Conservation (phyloP, 2,113 vertebrate genomes). For the Catharus minimus region DNA sequence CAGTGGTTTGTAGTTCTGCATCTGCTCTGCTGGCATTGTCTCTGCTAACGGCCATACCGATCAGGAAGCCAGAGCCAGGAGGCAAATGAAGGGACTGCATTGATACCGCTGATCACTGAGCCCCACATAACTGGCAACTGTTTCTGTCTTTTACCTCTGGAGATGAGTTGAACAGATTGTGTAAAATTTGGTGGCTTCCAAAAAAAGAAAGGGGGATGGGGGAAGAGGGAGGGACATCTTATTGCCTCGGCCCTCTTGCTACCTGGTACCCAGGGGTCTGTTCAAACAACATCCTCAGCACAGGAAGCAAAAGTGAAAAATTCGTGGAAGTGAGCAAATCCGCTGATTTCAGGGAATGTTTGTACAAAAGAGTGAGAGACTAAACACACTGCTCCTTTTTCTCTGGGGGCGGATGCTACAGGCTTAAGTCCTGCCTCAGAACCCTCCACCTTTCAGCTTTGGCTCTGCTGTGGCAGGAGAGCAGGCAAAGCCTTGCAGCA, state of each 20-base stretch:
- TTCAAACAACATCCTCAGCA: neutral
- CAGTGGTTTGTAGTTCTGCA: conserved; percentile 64
- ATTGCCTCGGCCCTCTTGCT: neutral
- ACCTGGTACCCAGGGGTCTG: conserved; percentile 15
- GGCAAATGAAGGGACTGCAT: conserved; percentile 49
- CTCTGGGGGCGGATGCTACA: neutral
- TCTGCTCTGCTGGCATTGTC: conserved; percentile 69
- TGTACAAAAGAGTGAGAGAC: neutral
- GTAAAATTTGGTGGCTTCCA: conserved; percentile 48
- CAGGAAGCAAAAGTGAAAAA: conserved; percentile 41
- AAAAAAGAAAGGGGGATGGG: neutral
- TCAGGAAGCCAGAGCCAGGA: conserved; percentile 53
- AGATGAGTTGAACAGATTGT: conserved; percentile 50
- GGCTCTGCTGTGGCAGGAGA: neutral
- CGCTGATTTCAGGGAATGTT: neutral
- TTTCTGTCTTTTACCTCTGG: conserved; percentile 41
- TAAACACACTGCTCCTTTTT: neutral
- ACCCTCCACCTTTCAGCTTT: neutral
- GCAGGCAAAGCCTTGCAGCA: neutral
- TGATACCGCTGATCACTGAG: conserved; percentile 11
- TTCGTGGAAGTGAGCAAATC: neutral
- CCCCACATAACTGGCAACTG: conserved; percentile 30
- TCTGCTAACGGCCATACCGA: conserved; percentile 47
- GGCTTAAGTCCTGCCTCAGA: neutral
- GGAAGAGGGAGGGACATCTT: neutral